Conservation (phyloP, 2,113 vertebrate species). For the Mormyrus lacerda region DNA sequence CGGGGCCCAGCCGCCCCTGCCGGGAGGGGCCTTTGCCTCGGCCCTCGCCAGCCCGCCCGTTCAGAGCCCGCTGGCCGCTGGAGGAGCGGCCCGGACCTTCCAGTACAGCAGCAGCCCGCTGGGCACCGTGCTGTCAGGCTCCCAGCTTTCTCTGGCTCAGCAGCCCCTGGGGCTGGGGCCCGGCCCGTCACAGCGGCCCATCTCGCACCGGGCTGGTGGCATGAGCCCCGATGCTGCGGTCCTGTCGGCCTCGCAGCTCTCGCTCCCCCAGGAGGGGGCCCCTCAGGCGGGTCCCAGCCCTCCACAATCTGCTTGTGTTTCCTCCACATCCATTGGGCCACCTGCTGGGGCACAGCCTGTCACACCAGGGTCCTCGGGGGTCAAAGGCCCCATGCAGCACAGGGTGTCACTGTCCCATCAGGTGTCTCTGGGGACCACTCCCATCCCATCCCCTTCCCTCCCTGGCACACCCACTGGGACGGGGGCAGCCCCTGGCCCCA, state of each 20-base stretch:
- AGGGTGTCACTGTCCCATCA: conserved; percentile 59
- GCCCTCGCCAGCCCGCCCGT: conserved; percentile 69
- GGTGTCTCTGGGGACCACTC: conserved; percentile 39
- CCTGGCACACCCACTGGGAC: conserved; percentile 43
- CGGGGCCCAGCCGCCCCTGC: conserved; percentile 52
- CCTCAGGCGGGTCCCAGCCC: conserved; percentile 62
- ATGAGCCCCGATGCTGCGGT: conserved; percentile 78
- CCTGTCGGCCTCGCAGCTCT: conserved; percentile 83
- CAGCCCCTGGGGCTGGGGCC: conserved; percentile 67
- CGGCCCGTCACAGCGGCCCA: conserved; percentile 64
- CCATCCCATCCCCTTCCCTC: conserved; percentile 47
- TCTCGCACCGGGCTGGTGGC: conserved; percentile 72
- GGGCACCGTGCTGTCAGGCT: conserved; percentile 61
- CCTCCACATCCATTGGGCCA: conserved; percentile 64
- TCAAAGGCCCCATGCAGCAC: conserved; percentile 55
- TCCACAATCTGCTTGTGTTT: conserved; percentile 60
- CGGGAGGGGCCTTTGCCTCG: conserved; percentile 55
- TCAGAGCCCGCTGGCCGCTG: conserved; percentile 70
- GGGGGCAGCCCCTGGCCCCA: conserved; percentile 48
- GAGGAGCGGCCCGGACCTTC: conserved; percentile 66
- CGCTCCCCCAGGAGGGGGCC: conserved; percentile 75
- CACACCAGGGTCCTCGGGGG: conserved; percentile 52
- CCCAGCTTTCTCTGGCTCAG: conserved; percentile 78
- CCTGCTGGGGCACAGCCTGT: conserved; percentile 29
- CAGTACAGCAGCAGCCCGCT: conserved; percentile 60